Evolutionary conservation across 2,113 vertebrate genomes (phyloP).

Genomic region (Lutjanus erythropterus): DNA sequence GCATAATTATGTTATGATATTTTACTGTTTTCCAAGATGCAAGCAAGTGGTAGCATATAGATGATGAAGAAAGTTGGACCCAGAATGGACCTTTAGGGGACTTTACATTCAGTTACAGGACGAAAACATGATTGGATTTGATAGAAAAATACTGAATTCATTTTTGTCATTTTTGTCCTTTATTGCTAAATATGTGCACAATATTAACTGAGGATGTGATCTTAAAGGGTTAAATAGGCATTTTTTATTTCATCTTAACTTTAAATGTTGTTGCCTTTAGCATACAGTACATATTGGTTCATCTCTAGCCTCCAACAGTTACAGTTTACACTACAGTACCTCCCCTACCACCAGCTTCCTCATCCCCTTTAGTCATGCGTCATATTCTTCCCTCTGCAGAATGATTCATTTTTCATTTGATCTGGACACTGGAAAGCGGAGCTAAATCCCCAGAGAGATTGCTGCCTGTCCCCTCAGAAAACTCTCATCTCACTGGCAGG

Average conservation of each 20-base stretch:
- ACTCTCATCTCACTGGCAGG: slow-evolving; percentile 11
- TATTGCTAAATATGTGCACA: no score
- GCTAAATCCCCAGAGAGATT: slow-evolving; percentile 59
- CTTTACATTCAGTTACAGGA: no score
- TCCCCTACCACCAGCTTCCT: slow-evolving; percentile 45
- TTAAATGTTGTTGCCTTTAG: not conserved
- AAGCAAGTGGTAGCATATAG: no score
- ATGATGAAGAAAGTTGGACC: no score
- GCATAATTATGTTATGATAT: no score
- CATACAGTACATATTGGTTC: not conserved
- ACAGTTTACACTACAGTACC: slow-evolving; percentile 28
- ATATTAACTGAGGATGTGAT: no score
- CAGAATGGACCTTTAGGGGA: no score
- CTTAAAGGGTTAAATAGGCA: no score
- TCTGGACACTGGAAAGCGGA: slow-evolving; percentile 62
- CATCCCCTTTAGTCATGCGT: slow-evolving; percentile 65
- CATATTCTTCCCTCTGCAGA: slow-evolving; percentile 54
- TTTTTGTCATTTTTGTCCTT: no score
- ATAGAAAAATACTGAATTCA: no score
- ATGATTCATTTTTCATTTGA: slow-evolving; percentile 73
- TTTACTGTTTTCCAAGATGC: no score
- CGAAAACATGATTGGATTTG: no score
- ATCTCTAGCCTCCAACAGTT: slow-evolving; percentile 34
- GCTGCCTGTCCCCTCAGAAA: slow-evolving; percentile 48
- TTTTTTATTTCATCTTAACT: not conserved